phyloP scores from a whole-genome alignment of 2,888 invertebrate genomes.

The Spicauda simplicius region DNA sequence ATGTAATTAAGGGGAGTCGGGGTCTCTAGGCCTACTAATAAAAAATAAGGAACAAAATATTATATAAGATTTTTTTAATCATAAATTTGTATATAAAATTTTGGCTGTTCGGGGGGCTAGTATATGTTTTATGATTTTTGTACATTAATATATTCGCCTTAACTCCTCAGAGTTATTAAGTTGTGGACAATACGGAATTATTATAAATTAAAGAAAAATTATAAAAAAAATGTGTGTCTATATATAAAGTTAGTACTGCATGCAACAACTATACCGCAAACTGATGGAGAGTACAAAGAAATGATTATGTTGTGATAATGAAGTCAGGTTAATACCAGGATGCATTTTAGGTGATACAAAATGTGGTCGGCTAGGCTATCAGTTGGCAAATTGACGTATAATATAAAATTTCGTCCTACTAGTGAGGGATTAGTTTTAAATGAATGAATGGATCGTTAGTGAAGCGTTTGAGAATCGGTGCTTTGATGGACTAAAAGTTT shows the following conservation, averaged over 20 bases:
- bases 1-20: constrained; percentile 16
- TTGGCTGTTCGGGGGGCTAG: constrained; percentile 3
- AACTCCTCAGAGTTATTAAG: constrained; percentile 48
- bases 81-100: constrained; percentile 7
- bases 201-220: constrained; percentile 65
- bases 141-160: constrained; percentile 37
- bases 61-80: constrained; percentile 3
- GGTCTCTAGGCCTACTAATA: constrained; percentile 24
- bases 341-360: constrained; percentile 47
- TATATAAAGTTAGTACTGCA: constrained; percentile 41
- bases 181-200: constrained; percentile 74
- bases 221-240: constrained; percentile 59
- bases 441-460: constrained; percentile 39
- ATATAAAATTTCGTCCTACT: constrained; percentile 50
- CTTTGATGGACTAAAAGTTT: constrained; percentile 49
- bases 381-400: constrained; percentile 45
- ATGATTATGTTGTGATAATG: constrained; percentile 56
- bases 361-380: constrained; percentile 50
- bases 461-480: constrained; percentile 54
- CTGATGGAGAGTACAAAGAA: constrained; percentile 68
- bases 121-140: constrained; percentile 11
- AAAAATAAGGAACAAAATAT: constrained; percentile 17
- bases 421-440: constrained; percentile 43
- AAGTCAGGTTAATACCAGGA: constrained; percentile 47
- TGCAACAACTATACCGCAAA: constrained; percentile 46